Base-by-base conservation (phyloP, 2,113 vertebrate genomes). In the Lagopus leucura region DNA sequence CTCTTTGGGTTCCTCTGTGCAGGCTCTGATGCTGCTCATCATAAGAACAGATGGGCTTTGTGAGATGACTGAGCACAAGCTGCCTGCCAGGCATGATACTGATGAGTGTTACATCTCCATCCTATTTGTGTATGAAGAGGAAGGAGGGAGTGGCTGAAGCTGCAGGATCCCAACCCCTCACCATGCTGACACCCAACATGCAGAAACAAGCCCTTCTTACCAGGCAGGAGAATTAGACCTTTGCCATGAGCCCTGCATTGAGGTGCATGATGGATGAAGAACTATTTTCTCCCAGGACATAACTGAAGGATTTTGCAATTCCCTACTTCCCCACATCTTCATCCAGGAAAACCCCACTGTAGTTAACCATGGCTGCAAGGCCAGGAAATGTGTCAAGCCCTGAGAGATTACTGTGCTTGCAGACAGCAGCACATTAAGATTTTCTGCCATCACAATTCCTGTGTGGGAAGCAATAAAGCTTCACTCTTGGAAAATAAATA, bases 401-500 rank as follows among this genome's bases (percentile, higher is more conserved):
- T 11, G 8, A 74, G 63, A 70, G 11, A 28, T 50, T 60, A 8
- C 17, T 12, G 1, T 30, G 18, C 16, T 79, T 36, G 69, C 48
- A 65, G 82, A 11, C 19, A 82, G 67, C 34, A 69, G 40, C 34
- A 28, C 22, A 38, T 61, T 28, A 45, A 36, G 48, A 50, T 80
- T 66, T 71, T 40, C 61, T 90, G 42, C 70, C 50, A n/a, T 52
- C 65, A 24, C 4, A 15, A 40, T 19, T 85, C 42, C 28, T 57
- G 13, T 40, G 17, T 27, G 38, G 28, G 42, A 92, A 80, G 48
- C 4, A 60, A 32, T 80, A 76, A 42, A 47, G 10, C 25, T 58
- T 80, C 38, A 19, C 15, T 87, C 30, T 79, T 13, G 60, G 32
- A 47, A 82, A 92, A 92, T 55, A 83, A 89, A 71, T 10, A 60